These are phyloP conservation scores for Halictus rubicundus DNA, from an alignment of 1,140 invertebrate genomes.

Conservation along the genomic window DNA sequence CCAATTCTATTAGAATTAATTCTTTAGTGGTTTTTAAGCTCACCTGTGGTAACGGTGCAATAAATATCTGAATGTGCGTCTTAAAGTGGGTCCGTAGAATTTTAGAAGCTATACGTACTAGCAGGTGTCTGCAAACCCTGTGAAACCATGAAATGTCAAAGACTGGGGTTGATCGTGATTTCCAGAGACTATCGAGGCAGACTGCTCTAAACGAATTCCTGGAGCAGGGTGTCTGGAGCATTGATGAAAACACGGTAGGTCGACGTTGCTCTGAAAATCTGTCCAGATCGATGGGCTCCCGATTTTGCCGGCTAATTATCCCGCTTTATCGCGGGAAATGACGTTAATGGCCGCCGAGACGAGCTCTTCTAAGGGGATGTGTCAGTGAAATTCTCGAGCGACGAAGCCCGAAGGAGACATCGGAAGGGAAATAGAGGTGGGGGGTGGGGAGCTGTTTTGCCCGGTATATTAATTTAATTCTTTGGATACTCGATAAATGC, in stretches of 20 bases:
- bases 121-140: too few relatives aligned
- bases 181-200: not conserved
- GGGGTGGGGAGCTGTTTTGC: slow-evolving; percentile 69
- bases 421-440: slow-evolving; percentile 12
- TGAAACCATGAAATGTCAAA: too few relatives aligned
- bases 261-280: slow-evolving; percentile 25
- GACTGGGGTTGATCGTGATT: too few relatives aligned
- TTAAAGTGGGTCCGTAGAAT: too few relatives aligned
- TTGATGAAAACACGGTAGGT: not conserved
- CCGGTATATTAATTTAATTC: slow-evolving; percentile 80
- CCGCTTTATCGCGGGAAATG: slow-evolving; percentile 57
- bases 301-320: slow-evolving; percentile 59
- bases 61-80: too few relatives aligned
- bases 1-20: too few relatives aligned
- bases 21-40: too few relatives aligned
- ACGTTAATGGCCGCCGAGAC: slow-evolving; percentile 72
- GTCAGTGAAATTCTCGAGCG: slow-evolving; percentile 45
- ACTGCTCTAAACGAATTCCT: not conserved
- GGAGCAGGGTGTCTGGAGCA: not conserved
- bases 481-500: slow-evolving; percentile 79
- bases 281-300: slow-evolving; percentile 47
- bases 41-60: too few relatives aligned
- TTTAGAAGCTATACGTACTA: too few relatives aligned
- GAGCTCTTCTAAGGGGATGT: slow-evolving; percentile 63
- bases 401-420: slow-evolving; percentile 45